Conservation (phyloP, 2,113 vertebrate genomes). For the Agapornis roseicollis region DNA sequence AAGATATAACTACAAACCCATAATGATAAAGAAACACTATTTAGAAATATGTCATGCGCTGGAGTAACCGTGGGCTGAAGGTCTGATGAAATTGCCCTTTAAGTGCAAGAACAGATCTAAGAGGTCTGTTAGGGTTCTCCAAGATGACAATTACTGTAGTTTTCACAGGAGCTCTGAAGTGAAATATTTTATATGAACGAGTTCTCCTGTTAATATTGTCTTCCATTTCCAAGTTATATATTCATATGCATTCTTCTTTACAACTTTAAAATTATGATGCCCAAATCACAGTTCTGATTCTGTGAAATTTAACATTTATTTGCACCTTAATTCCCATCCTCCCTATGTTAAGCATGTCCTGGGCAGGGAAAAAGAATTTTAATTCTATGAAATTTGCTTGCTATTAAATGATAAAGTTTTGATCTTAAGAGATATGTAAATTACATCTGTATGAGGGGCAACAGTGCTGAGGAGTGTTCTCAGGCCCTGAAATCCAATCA, state of each 20-base stretch:
- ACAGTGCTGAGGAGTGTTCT: background rate
- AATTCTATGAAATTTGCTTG: background rate
- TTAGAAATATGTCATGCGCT: background rate
- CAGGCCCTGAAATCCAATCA: background rate
- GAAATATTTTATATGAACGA: background rate
- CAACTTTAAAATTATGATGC: background rate
- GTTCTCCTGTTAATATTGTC: background rate
- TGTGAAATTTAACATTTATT: background rate
- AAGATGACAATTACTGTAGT: background rate
- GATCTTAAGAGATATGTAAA: background rate
- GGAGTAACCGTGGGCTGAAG: background rate
- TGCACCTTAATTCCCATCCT: background rate
- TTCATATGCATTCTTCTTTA: background rate
- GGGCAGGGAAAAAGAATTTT: background rate
- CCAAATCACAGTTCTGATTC: background rate
- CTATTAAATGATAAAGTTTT: background rate
- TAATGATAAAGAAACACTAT: background rate
- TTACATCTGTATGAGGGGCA: background rate
- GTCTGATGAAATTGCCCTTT: background rate
- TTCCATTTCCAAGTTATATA: background rate
- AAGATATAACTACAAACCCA: background rate
- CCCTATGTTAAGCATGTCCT: background rate
- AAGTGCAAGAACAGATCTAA: background rate
- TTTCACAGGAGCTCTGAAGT: background rate
- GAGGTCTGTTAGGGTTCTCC: background rate